Base-by-base conservation (phyloP, 2,888 invertebrate species). In the Gortyna flavago region DNA sequence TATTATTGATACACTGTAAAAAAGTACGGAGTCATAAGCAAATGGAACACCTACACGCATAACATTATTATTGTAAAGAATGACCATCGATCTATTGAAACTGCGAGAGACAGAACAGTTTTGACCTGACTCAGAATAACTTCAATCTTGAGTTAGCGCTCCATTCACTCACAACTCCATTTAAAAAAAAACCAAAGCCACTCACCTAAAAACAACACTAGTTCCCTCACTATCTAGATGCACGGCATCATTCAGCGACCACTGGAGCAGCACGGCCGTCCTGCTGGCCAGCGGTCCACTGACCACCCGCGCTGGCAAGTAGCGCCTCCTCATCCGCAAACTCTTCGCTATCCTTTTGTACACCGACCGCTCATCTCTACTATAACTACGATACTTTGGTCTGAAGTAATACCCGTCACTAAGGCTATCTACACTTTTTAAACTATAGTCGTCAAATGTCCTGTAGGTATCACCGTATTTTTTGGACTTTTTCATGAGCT, bases 141-240 rank as follows among this genome's bases (percentile, higher is more conserved):
- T 51, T 21, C 21, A 21, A 57, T 13, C n/a, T 57, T 57, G 11
- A 5, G 1, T 16, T 41, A 41, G 1, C 18, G n/a, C 2, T 72
- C 21, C 44, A 35, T 59, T 35, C 3, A 21, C 4, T 9, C 8
- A 25, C 0, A 29, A 48, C 8, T 21, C 4, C 2, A 18, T 11
- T 4, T 0, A 44, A 65, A 41, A 68, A 9, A 59, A 38, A 70
- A 75, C 13, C 29, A 79, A 73, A 59, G n/a, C 11, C 62, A 93
- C 96, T 95, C 76, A 96, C 96, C 96, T 96, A 96, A 96, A 96
- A 92, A 95, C 94, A 92, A 96, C 96, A 93, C 90, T 95, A 92
- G 93, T 92, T 75, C 93, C 93, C 35, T 93, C 94, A 68, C 90
- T 91, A 84, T 94, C 94, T 89, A 94, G 87, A 88, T 94, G 95